A percentile compares a stretch with the other conserved stretches of the same genome.
Conservation (phyloP, 2,113 vertebrate genomes). For the Anolis carolinensis region DNA sequence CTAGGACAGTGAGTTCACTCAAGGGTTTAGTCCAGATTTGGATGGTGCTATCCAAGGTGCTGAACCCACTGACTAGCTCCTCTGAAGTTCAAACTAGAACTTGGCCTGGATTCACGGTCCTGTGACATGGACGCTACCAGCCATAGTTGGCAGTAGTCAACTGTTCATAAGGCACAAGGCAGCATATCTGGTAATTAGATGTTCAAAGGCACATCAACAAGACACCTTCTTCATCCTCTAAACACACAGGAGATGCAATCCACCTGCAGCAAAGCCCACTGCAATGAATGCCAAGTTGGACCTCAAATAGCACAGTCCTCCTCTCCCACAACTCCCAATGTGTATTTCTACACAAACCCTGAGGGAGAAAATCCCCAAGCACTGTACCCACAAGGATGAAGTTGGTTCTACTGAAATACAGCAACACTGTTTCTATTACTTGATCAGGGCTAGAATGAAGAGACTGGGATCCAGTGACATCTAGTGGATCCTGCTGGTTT, state of each 20-base stretch:
- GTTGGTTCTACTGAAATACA: background rate
- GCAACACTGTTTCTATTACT: background rate
- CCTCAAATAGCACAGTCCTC: background rate
- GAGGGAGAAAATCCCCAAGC: background rate
- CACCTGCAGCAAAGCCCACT: background rate
- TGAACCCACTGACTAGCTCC: too few species aligned
- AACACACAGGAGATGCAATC: background rate
- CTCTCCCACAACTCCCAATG: background rate
- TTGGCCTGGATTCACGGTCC: too few species aligned
- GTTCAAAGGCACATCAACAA: background rate
- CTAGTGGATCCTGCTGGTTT: constrained; percentile 25
- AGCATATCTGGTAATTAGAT: background rate
- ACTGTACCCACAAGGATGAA: background rate
- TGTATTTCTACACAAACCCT: too few species aligned
- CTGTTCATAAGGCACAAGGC: background rate
- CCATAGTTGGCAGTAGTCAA: background rate
- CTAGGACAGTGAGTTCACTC: too few species aligned
- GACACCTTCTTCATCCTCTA: background rate
- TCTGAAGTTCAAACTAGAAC: too few species aligned
- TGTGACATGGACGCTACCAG: background rate
- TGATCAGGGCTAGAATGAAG: background rate
- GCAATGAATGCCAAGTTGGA: too few species aligned
- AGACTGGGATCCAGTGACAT: constrained; percentile 31
- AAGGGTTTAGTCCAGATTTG: too few species aligned
- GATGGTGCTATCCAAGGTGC: too few species aligned